Evolutionary conservation across 2,797 vertebrate genomes (phyloP), one percentile per base, ranked within the genome.

Genomic region (Chrosomus eos): DNA sequence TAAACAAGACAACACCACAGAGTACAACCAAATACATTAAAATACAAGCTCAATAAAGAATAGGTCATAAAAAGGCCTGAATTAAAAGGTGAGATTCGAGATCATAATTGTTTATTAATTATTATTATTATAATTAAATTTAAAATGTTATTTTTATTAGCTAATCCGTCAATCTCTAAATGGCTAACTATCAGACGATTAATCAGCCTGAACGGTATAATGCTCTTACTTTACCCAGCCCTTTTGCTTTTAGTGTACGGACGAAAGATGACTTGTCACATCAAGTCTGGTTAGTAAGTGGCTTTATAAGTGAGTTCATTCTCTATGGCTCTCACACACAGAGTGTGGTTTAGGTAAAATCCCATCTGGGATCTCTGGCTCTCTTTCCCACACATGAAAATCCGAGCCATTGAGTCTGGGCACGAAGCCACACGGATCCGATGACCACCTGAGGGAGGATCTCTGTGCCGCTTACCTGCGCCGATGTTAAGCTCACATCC

Each of bases 391-490:
- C 91, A 91, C 86, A 85, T 8, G 85, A 79, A 78, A 91, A 91
- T 91, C 83, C 58, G 80, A 88, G 83, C 45, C 62, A 51, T 81
- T 68, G 51, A 77, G 76, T 70, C 76, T 76, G 51, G 76, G 79
- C 82, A 55, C 75, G 90, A 91, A 77, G 87, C 88, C 88, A 91
- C 88, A 89, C 90, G 85, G 90, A 89, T 92, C 88, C 64, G 90
- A 90, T 93, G 93, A 92, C 90, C 85, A 90, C 89, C 93, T 89
- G 86, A 89, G 86, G 89, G 84, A 91, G 86, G 89, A 77, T 89
- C 87, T 80, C 84, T 84, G 85, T 91, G 88, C 84, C 87, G 90
- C 88, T 89, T 82, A 88, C 58, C 74, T 72, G 66, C 87, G 90
- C 83, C 89, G 66, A 64, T 64, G 8, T 72, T 79, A 84, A 88